These are phyloP conservation scores for Leptinotarsa haldemani DNA, from an alignment of 2,888 invertebrate species.

Conservation along the genomic window DNA sequence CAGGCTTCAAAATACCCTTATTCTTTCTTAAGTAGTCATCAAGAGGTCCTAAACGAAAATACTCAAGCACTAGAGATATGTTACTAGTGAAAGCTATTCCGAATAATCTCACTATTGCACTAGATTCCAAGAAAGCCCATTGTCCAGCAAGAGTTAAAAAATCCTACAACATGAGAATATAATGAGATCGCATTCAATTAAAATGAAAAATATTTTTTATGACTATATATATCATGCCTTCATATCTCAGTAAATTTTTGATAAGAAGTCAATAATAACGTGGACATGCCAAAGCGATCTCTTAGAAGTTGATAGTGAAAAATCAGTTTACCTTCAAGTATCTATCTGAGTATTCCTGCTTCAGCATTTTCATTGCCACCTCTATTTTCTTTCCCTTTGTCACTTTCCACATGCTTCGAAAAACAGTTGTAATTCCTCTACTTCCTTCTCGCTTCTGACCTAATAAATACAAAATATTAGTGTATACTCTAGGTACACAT, in stretches of 20 bases:
- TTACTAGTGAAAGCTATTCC: conserved; percentile 83
- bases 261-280: no score
- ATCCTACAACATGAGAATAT: conserved; percentile 69
- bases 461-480: conserved; percentile 3
- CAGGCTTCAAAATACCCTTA: conserved; percentile 68
- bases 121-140: conserved; percentile 83
- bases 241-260: no score
- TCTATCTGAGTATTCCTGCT: conserved; percentile 72
- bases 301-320: background rate
- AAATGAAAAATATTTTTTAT: no score
- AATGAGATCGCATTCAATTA: no score
- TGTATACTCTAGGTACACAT: background rate
- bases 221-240: no score
- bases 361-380: conserved; percentile 84
- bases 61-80: conserved; percentile 85
- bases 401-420: conserved; percentile 82
- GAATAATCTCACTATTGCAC: conserved; percentile 80
- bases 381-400: conserved; percentile 80
- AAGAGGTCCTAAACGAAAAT: conserved; percentile 81
- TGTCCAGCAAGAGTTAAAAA: conserved; percentile 81
- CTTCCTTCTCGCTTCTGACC: conserved; percentile 73
- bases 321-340: conserved; percentile 70
- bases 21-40: conserved; percentile 75
- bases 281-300: no score
- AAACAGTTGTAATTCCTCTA: conserved; percentile 74